Conservation (phyloP, 2,888 invertebrate species). For the Carabus problematicus region DNA sequence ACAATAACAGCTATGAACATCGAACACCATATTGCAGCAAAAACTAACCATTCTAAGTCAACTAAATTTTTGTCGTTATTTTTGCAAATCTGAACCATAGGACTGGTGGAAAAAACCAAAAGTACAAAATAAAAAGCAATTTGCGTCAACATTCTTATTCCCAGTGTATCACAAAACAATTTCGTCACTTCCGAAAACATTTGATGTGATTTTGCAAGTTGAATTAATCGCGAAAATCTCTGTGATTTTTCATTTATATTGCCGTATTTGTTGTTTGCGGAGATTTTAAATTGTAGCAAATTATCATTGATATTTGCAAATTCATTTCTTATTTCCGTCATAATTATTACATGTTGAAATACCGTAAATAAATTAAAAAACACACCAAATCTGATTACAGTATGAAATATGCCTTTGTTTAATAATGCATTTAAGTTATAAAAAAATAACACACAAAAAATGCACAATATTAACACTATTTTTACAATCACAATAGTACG, state of each 20-base stretch:
- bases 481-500: no score
- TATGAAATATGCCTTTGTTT: no score
- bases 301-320: neutral
- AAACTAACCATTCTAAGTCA: neutral
- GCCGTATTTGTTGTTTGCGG: neutral
- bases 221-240: neutral
- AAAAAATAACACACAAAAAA: no score
- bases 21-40: neutral
- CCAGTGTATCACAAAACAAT: neutral
- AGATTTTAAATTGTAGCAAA: no score
- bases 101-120: neutral
- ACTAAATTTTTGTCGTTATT: neutral
- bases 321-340: constrained; percentile 15
- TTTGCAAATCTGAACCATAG: constrained; percentile 8
- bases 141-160: neutral
- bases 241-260: neutral
- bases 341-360: neutral
- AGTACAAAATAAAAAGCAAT: constrained; percentile 19
- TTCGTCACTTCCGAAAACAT: neutral
- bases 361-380: neutral
- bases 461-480: no score
- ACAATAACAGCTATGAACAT: constrained; percentile 14
- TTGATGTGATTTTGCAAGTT: neutral
- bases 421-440: no score
- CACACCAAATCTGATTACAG: no score